Evolutionary conservation across 2,113 vertebrate genomes (phyloP).

Genomic region (Ciconia boyciana): DNA sequence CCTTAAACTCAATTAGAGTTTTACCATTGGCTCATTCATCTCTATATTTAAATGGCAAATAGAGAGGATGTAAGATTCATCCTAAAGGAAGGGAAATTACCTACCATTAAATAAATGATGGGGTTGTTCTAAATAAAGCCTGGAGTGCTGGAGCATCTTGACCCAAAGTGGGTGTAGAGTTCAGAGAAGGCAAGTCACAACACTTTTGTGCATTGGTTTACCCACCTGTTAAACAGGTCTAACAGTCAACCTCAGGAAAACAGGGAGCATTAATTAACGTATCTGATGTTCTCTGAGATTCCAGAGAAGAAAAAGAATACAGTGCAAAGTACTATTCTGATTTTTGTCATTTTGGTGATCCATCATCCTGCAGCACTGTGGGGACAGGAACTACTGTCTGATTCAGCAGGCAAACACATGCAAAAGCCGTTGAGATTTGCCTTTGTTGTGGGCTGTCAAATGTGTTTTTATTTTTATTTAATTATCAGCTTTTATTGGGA

Average conservation of each 20-base stretch:
- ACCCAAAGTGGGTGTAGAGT: conserved; percentile 30
- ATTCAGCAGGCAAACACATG: conserved; percentile 58
- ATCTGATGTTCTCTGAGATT: conserved; percentile 12
- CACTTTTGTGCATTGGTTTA: conserved; percentile 11
- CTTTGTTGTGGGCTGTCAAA: conserved; percentile 63
- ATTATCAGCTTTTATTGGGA: conserved; percentile 46
- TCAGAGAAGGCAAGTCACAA: conserved; percentile 54
- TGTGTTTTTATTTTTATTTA: conserved; percentile 62
- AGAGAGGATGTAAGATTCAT: conserved; percentile 23
- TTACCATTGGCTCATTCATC: conserved; percentile 3
- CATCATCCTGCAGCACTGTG: background rate
- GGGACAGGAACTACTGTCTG: conserved; percentile 33
- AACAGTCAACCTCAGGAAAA: conserved; percentile 40
- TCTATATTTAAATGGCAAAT: conserved; percentile 51
- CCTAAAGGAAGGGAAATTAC: conserved; percentile 53
- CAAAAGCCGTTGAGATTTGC: conserved; percentile 20
- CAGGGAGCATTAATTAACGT: conserved; percentile 18
- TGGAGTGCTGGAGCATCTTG: conserved; percentile 25
- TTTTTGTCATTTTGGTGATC: conserved; percentile 42
- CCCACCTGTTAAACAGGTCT: conserved; percentile 47
- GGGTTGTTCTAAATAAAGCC: conserved; percentile 56
- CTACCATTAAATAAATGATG: conserved; percentile 40
- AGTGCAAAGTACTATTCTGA: background rate
- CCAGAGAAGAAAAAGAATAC: background rate
- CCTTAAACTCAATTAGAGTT: background rate